A percentile compares a stretch with the other conserved stretches of the same genome.
phyloP scores from a whole-genome alignment of 2,113 vertebrate species.

The Mormoops blainvillei region DNA sequence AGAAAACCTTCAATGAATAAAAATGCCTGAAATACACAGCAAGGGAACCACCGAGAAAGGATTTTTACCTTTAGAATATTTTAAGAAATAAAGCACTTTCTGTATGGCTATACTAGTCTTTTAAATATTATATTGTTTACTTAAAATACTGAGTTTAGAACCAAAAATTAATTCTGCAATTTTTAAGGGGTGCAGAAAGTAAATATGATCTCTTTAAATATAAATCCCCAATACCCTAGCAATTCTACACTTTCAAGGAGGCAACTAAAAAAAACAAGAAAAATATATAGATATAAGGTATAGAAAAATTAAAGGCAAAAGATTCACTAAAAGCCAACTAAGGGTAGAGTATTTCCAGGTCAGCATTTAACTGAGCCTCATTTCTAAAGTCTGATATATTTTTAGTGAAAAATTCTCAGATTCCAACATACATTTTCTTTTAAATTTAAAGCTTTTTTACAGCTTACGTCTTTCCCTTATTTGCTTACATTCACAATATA shows the following conservation, averaged over 20 bases:
- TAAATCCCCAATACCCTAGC: conserved; percentile 8
- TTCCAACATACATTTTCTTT: conserved; percentile 53
- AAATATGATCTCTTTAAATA: conserved; percentile 39
- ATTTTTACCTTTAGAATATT: conserved; percentile 26
- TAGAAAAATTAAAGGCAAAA: conserved; percentile 36
- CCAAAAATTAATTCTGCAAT: conserved; percentile 68
- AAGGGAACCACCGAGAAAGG: neutral
- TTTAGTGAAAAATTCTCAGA: conserved; percentile 54
- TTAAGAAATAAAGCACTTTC: conserved; percentile 54
- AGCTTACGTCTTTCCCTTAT: conserved; percentile 59
- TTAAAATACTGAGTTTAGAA: conserved; percentile 55
- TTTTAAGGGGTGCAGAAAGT: conserved; percentile 57
- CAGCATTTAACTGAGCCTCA: conserved; percentile 65
- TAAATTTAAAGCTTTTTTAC: conserved; percentile 55
- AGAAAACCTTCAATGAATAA: conserved; percentile 55
- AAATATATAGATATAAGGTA: neutral
- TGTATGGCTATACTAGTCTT: conserved; percentile 35
- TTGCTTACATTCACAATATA: conserved; percentile 69
- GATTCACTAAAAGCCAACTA: conserved; percentile 54
- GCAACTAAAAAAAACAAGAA: conserved; percentile 14
- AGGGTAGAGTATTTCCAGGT: conserved; percentile 68
- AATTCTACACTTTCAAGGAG: conserved; percentile 12
- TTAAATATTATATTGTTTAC: conserved; percentile 47
- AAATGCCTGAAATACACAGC: conserved; percentile 23
- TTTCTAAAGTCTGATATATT: conserved; percentile 68